These are phyloP conservation scores for Oncopodura yosiiana DNA, from an alignment of 1,140 invertebrate genomes.

Conservation along the genomic window DNA sequence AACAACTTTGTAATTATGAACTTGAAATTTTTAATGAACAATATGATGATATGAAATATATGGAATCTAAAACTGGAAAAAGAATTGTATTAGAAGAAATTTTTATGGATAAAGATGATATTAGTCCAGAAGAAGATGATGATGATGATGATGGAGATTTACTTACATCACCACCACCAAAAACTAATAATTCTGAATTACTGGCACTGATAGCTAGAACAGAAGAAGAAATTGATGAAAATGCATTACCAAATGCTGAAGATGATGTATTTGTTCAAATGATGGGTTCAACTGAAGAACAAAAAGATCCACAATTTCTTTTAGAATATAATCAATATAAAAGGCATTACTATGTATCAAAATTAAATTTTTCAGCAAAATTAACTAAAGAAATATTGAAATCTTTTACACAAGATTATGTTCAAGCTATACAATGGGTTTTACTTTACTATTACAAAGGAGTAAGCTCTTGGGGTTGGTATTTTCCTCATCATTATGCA, in stretches of 20 bases:
- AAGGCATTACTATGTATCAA: conserved; percentile 81
- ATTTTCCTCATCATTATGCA: conserved; percentile 91
- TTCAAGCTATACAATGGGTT: conserved; percentile 91
- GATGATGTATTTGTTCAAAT: conserved; percentile 41
- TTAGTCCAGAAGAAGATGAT: conserved; percentile 35
- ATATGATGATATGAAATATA: conserved; percentile 74
- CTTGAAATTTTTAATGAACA: conserved; percentile 72
- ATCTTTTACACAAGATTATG: conserved; percentile 76
- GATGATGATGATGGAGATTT: conserved; percentile 36
- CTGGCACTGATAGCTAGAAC: conserved; percentile 28
- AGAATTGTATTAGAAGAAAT: conserved; percentile 36
- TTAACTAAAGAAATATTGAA: conserved; percentile 64
- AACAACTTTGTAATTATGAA: conserved; percentile 65
- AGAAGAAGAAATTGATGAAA: conserved; percentile 21
- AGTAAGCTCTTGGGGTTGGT: conserved; percentile 95
- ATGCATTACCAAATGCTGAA: not conserved
- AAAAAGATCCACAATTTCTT: conserved; percentile 28
- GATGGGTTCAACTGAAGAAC: conserved; percentile 46
- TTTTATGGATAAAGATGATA: conserved; percentile 51
- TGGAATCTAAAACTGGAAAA: conserved; percentile 62
- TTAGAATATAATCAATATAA: conserved; percentile 78
- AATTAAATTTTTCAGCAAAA: conserved; percentile 67
- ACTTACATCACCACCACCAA: not conserved
- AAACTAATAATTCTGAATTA: too few species aligned
- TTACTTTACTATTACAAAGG: conserved; percentile 94